phyloP scores from a whole-genome alignment of 2,888 invertebrate species.

The Tinea pellionella region DNA sequence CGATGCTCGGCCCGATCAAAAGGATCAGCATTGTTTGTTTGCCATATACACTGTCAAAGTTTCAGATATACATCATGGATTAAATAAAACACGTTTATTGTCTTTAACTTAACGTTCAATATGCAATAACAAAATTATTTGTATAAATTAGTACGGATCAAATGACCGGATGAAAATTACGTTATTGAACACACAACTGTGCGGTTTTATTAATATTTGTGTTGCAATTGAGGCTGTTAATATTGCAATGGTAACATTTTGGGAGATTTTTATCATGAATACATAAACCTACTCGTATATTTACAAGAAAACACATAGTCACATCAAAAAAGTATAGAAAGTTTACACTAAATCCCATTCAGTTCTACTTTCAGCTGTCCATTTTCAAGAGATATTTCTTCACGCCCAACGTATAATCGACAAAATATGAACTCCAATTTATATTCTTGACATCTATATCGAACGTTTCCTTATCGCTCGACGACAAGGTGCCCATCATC shows the following conservation, averaged over 20 bases:
- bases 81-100: not conserved
- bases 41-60: not conserved
- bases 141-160: not conserved
- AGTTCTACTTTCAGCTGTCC: not conserved
- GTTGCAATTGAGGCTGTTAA: not conserved
- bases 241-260: not conserved
- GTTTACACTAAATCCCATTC: no score
- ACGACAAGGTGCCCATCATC: not conserved
- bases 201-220: not conserved
- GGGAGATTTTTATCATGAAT: no score
- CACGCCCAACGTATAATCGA: not conserved
- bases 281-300: no score
- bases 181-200: not conserved
- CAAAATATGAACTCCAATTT: not conserved
- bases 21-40: conserved; percentile 5
- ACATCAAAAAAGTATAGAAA: no score
- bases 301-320: no score
- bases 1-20: conserved; percentile 7
- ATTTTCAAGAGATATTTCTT: conserved; percentile 6
- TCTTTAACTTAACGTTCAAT: not conserved
- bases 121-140: not conserved
- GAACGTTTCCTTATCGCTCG: not conserved
- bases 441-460: conserved; percentile 8
- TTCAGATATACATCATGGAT: not conserved
- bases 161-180: not conserved